These are phyloP conservation scores for Euschistus heros DNA, from an alignment of 1,140 invertebrate genomes.

Conservation along the genomic window DNA sequence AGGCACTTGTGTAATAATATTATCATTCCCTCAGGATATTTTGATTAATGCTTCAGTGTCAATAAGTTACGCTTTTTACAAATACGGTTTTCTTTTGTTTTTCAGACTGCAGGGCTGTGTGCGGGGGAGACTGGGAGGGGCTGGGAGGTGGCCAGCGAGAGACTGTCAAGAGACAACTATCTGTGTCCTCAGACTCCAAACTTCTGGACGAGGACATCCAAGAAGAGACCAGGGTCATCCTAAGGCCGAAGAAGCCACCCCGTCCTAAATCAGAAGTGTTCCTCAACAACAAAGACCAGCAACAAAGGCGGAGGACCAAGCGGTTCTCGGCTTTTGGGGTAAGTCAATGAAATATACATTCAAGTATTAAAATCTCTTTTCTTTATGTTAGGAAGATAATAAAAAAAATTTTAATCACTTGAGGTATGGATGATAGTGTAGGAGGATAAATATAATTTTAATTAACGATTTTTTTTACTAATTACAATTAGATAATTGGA, in stretches of 20 bases:
- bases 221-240: slow-evolving; percentile 74
- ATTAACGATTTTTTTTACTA: too few species aligned
- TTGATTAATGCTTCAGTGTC: too few species aligned
- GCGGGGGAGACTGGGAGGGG: slow-evolving; percentile 45
- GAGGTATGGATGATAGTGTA: too few species aligned
- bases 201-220: slow-evolving; percentile 71
- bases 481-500: too few species aligned
- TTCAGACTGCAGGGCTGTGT: slow-evolving; percentile 12
- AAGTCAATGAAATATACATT: slow-evolving; percentile 35
- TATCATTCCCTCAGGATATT: too few species aligned
- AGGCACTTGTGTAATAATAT: too few species aligned
- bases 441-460: too few species aligned
- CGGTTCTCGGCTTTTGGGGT: slow-evolving; percentile 86
- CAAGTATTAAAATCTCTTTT: too few species aligned
- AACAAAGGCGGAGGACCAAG: slow-evolving; percentile 57
- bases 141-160: slow-evolving; percentile 48
- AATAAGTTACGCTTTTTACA: too few species aligned
- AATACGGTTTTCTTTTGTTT: not conserved
- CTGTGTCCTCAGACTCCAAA: slow-evolving; percentile 82
- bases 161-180: slow-evolving; percentile 73
- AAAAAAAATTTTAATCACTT: too few species aligned
- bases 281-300: slow-evolving; percentile 53
- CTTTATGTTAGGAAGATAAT: too few species aligned
- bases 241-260: slow-evolving; percentile 75
- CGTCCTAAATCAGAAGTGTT: slow-evolving; percentile 82